A percentile compares a stretch with the other conserved stretches of the same genome.
phyloP scores from a whole-genome alignment of 2,113 vertebrate genomes.

The Tyto alba region DNA sequence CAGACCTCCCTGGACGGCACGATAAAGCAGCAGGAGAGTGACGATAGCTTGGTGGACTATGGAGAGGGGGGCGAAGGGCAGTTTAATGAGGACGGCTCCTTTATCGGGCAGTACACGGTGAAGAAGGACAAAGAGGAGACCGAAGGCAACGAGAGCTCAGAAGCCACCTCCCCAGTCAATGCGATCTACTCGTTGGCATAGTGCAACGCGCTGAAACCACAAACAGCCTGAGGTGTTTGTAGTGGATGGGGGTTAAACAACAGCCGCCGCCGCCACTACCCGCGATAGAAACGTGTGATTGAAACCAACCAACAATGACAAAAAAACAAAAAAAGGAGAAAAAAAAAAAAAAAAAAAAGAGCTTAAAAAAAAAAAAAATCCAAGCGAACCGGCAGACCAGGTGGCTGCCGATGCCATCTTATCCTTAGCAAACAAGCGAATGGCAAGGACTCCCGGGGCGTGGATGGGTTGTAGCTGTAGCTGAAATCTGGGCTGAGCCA shows the following conservation, averaged over 20 bases:
- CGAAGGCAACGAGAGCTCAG: constrained; percentile 96
- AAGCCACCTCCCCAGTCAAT: constrained; percentile 96
- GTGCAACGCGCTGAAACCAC: background rate
- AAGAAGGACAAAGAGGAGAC: constrained; percentile 99
- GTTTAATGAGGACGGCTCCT: constrained; percentile 97
- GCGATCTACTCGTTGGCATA: constrained; percentile 96
- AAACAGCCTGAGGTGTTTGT: background rate
- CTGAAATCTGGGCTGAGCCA: background rate
- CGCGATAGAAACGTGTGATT: background rate
- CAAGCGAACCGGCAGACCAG: background rate
- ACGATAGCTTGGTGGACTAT: constrained; percentile 97
- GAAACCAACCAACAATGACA: background rate
- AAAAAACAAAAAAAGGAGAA: background rate
- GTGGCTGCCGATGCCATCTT: constrained; percentile 41
- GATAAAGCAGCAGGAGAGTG: constrained; percentile 92
- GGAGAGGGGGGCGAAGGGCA: constrained; percentile 94
- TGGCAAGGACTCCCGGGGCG: background rate
- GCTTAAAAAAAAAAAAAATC: background rate
- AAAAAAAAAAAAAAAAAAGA: background rate
- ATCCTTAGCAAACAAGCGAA: constrained; percentile 47
- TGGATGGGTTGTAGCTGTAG: background rate
- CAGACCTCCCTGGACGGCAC: constrained; percentile 95
- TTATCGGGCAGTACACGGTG: constrained; percentile 98
- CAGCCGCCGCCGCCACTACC: background rate
- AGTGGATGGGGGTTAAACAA: constrained; percentile 11